Percentiles rank a stretch among this genome's conserved stretches.
phyloP scores from a whole-genome alignment of 2,797 vertebrate genomes.

The Ibycter americanus region DNA sequence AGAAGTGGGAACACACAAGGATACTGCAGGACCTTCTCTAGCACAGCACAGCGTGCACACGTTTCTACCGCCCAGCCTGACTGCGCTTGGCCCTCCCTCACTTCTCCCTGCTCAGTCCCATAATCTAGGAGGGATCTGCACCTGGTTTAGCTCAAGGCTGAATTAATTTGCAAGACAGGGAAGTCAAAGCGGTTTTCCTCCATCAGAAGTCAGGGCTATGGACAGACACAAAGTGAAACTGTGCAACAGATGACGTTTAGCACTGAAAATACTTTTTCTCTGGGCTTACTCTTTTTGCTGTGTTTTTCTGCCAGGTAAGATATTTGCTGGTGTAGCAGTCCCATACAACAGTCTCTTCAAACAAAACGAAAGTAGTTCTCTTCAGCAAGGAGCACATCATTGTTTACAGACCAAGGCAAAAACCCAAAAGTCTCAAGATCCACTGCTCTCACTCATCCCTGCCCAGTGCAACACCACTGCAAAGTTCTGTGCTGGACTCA shows the following conservation, averaged over 20 bases:
- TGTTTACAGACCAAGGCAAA: background rate
- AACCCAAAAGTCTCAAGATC: background rate
- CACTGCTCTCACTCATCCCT: background rate
- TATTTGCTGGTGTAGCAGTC: background rate
- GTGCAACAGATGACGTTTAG: slow-evolving; percentile 24
- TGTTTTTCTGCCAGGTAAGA: too few relatives aligned
- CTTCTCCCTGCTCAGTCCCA: background rate
- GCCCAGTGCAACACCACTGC: background rate
- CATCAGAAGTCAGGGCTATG: background rate
- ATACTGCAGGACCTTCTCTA: slow-evolving; percentile 4
- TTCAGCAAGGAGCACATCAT: background rate
- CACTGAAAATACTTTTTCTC: background rate
- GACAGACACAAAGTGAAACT: slow-evolving; percentile 2
- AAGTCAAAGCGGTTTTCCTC: background rate
- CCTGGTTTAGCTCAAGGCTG: slow-evolving; percentile 26
- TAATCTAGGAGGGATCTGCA: slow-evolving; percentile 28
- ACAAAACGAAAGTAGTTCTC: background rate
- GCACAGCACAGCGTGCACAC: background rate
- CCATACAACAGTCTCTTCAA: background rate
- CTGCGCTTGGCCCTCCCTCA: background rate
- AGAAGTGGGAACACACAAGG: slow-evolving; percentile 15
- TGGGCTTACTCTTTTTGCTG: background rate
- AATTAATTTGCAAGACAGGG: background rate
- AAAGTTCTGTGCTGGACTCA: rapidly evolving
- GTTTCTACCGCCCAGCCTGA: background rate